Conservation (phyloP, 1,140 invertebrate genomes). For the Araneus ventricosus region DNA sequence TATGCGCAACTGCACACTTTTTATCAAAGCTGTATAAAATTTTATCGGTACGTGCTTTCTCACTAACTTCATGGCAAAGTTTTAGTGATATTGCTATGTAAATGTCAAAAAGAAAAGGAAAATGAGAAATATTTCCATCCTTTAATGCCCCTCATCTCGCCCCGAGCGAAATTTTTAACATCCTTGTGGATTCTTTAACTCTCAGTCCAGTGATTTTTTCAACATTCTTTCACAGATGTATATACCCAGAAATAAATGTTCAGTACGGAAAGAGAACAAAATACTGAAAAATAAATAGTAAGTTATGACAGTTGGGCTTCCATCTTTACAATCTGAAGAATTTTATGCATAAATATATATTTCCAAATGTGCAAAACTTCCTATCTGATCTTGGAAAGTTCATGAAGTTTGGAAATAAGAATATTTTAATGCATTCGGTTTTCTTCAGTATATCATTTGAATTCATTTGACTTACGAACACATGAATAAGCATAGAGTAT, state of each 20-base stretch:
- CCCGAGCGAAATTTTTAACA: not conserved
- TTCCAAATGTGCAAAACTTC: no score
- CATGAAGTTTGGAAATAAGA: no score
- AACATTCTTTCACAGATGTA: not conserved
- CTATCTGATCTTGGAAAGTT: no score
- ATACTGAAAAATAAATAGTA: no score
- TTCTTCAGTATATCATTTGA: no score
- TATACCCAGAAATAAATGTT: not conserved
- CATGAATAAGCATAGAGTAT: no score
- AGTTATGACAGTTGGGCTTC: no score
- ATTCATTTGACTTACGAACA: no score
- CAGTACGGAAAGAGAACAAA: no score
- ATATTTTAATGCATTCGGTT: no score
- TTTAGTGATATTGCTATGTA: constrained; percentile 22
- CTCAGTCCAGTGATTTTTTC: not conserved
- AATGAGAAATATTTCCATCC: constrained; percentile 22
- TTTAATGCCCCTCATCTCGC: not conserved
- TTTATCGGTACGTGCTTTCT: constrained; percentile 33
- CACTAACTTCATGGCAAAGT: not conserved
- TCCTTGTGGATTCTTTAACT: not conserved
- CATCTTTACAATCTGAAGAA: no score
- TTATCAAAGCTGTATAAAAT: constrained; percentile 20
- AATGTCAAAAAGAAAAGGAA: constrained; percentile 13
- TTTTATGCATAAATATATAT: no score
- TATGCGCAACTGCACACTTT: not conserved